Evolutionary conservation across 2,888 invertebrate genomes (phyloP).

Genomic region (Terebella lapidaria): DNA sequence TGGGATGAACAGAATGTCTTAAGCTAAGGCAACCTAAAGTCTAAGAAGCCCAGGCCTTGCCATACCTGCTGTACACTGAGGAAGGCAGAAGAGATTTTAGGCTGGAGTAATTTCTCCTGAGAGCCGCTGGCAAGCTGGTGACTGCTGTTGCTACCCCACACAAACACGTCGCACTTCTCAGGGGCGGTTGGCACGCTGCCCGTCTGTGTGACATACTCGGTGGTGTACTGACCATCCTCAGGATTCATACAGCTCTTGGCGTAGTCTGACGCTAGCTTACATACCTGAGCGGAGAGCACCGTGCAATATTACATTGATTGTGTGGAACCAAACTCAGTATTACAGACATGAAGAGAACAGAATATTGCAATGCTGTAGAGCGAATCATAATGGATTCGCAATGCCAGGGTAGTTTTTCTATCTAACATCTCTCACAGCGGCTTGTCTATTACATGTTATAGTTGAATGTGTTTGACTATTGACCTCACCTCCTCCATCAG

Average conservation of each 20-base stretch:
- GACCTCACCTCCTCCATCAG: constrained; percentile 57
- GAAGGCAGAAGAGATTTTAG: constrained; percentile 60
- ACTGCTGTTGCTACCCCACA: constrained; percentile 66
- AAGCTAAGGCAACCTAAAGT: no score
- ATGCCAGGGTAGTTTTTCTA: no score
- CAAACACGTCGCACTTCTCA: constrained; percentile 57
- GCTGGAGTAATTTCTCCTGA: constrained; percentile 61
- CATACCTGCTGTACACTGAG: constrained; percentile 60
- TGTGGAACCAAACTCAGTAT: no score
- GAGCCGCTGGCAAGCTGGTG: constrained; percentile 63
- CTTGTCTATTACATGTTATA: no score
- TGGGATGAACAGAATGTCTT: neutral
- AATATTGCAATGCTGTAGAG: no score
- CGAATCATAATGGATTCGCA: no score
- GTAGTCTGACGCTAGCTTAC: constrained; percentile 45
- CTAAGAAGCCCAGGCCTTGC: no score
- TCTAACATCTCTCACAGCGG: no score
- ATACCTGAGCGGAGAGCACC: no score
- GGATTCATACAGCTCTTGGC: constrained; percentile 34
- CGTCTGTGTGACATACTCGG: constrained; percentile 6
- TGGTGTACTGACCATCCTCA: constrained; percentile 36
- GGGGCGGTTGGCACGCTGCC: constrained; percentile 8
- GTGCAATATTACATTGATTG: no score
- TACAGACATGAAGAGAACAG: no score
- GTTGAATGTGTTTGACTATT: no score